A percentile compares a stretch with the other conserved stretches of the same genome.
These are phyloP conservation scores for Coleophora deauratella DNA, from an alignment of 2,888 invertebrate genomes.

Conservation along the genomic window DNA sequence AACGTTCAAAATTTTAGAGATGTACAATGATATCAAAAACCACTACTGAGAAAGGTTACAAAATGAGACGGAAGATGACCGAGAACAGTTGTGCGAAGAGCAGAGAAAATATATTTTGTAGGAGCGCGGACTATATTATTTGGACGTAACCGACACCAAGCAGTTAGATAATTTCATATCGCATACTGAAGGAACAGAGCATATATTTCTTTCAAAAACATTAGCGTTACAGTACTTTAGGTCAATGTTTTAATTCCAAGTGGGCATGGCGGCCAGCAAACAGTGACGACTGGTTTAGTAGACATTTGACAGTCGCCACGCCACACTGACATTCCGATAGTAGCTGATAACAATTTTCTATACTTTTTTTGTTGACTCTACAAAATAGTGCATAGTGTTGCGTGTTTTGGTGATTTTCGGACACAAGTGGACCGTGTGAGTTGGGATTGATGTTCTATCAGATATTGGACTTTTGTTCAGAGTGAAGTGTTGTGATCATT, in stretches of 20 bases:
- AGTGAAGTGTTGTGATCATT: constrained; percentile 48
- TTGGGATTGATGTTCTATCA: constrained; percentile 13
- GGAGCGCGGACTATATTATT: constrained; percentile 9
- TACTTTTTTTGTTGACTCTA: constrained; percentile 58
- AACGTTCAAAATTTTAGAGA: constrained; percentile 1
- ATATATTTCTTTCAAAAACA: background rate
- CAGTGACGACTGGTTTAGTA: constrained; percentile 73
- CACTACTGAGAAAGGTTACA: constrained; percentile 28
- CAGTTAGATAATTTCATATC: no score
- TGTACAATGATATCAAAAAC: constrained; percentile 13
- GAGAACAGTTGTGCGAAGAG: constrained; percentile 31
- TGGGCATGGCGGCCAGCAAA: constrained; percentile 69
- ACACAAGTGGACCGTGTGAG: constrained; percentile 19
- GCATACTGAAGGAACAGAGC: no score
- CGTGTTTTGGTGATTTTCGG: constrained; percentile 16
- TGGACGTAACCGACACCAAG: constrained; percentile 21
- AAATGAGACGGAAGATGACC: constrained; percentile 39
- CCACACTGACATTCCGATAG: constrained; percentile 72
- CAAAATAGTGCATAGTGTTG: constrained; percentile 34
- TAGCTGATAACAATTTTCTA: constrained; percentile 66
- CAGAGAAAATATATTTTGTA: constrained; percentile 45
- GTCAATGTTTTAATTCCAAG: constrained; percentile 33
- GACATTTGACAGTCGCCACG: constrained; percentile 74
- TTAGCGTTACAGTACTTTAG: constrained; percentile 21
- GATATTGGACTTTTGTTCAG: constrained; percentile 22